phyloP scores from a whole-genome alignment of 1,140 invertebrate genomes.

The Ylistrum balloti region DNA sequence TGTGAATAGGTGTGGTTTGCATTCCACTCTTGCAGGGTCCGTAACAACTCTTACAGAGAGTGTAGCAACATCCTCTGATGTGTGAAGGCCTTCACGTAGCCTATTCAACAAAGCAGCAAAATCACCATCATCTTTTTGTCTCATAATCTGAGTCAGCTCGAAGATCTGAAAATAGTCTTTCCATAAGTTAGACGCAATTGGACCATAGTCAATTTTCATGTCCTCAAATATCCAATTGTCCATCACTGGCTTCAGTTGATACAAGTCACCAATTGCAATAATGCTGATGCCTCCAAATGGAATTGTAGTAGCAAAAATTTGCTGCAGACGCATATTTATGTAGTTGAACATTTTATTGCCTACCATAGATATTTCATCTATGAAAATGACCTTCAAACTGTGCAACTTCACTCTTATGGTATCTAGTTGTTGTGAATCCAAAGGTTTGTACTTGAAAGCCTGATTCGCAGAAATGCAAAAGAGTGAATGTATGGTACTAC shows the following conservation, averaged over 20 bases:
- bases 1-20: constrained; percentile 52
- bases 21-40: not conserved
- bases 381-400: constrained; percentile 59
- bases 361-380: constrained; percentile 71
- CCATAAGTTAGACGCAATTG: constrained; percentile 65
- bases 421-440: constrained; percentile 61
- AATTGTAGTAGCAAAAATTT: constrained; percentile 53
- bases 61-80: constrained; percentile 46
- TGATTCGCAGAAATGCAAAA: constrained; percentile 64
- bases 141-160: constrained; percentile 67
- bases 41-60: not conserved
- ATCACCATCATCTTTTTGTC: constrained; percentile 64
- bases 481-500: constrained; percentile 57
- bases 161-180: constrained; percentile 61
- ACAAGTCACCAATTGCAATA: constrained; percentile 67
- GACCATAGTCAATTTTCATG: constrained; percentile 42
- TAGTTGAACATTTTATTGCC: constrained; percentile 65
- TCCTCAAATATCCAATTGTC: constrained; percentile 67
- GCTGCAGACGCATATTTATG: constrained; percentile 60
- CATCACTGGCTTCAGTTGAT: constrained; percentile 66
- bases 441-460: constrained; percentile 60
- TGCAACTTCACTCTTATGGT: constrained; percentile 52
- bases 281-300: constrained; percentile 66
- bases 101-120: constrained; percentile 66
- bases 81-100: constrained; percentile 52